Evolutionary conservation across 2,888 invertebrate species (phyloP).

Genomic region (Melanchra persicariae): DNA sequence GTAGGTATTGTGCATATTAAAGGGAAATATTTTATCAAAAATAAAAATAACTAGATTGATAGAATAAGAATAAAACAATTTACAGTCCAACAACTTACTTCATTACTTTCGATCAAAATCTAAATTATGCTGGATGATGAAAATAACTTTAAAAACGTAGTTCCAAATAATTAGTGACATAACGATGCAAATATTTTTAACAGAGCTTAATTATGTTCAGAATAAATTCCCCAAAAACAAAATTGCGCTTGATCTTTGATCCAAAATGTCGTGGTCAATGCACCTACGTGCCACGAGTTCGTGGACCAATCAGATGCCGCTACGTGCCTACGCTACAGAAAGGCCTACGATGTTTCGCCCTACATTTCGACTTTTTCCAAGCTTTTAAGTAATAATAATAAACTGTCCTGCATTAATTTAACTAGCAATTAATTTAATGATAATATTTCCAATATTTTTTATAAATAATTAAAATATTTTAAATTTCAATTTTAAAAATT

Average conservation of each 20-base stretch:
- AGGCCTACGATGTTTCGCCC: constrained; percentile 21
- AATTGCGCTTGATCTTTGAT: constrained; percentile 19
- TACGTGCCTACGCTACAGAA: constrained; percentile 54
- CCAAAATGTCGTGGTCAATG: constrained; percentile 1
- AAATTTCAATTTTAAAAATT: neutral
- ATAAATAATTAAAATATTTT: neutral
- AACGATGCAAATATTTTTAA: neutral
- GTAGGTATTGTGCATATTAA: constrained; percentile 37
- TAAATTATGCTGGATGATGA: constrained; percentile 10
- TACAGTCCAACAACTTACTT: constrained; percentile 36
- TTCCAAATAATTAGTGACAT: neutral
- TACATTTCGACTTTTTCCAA: constrained; percentile 21
- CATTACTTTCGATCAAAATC: constrained; percentile 10
- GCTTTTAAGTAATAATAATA: too few species aligned
- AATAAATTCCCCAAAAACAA: neutral
- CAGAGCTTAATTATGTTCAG: neutral
- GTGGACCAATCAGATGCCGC: constrained; percentile 28
- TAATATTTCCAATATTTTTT: neutral
- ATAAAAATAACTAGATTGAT: constrained; percentile 9
- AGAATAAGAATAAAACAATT: constrained; percentile 11
- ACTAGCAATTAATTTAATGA: neutral
- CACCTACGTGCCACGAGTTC: constrained; percentile 29
- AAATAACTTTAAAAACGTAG: constrained; percentile 13
- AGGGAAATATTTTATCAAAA: neutral
- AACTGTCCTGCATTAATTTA: constrained; percentile 2